These are phyloP conservation scores for Eretmocerus hayati DNA, from an alignment of 2,888 invertebrate species.

Conservation along the genomic window DNA sequence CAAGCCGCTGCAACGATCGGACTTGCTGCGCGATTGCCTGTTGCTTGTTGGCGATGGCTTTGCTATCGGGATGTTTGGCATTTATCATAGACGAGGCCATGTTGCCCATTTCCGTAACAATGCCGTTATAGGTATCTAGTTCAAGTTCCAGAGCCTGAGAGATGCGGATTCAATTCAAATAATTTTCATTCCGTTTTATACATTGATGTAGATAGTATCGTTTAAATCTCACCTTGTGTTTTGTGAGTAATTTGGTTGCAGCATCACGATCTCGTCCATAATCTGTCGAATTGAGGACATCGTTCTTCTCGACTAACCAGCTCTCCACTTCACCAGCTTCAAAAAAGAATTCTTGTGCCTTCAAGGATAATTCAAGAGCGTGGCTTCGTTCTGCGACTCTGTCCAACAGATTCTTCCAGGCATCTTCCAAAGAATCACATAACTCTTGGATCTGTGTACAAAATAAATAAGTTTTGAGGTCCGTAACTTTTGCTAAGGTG, in stretches of 20 bases:
- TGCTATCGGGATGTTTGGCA: constrained; percentile 76
- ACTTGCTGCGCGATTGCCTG: constrained; percentile 70
- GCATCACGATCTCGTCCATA: constrained; percentile 85
- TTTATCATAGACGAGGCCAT: constrained; percentile 75
- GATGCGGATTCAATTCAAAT: no score
- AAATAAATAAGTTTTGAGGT: not conserved
- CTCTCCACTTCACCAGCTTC: constrained; percentile 88
- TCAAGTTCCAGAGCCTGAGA: constrained; percentile 77
- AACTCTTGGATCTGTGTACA: constrained; percentile 61
- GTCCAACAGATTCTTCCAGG: constrained; percentile 68
- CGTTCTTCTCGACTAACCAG: constrained; percentile 84
- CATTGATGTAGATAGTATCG: no score
- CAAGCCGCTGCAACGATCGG: constrained; percentile 71
- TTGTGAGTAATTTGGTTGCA: constrained; percentile 86
- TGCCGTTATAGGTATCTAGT: constrained; percentile 83
- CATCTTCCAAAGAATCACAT: constrained; percentile 62
- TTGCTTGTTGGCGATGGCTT: constrained; percentile 71
- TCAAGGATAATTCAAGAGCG: constrained; percentile 76
- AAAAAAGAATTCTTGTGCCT: constrained; percentile 86
- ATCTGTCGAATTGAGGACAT: constrained; percentile 73
- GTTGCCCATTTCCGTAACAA: constrained; percentile 88
- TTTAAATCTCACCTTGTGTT: constrained; percentile 83
- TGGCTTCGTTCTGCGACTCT: constrained; percentile 66
- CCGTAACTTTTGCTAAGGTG: not conserved
- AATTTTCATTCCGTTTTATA: no score